A percentile compares a stretch with the other conserved stretches of the same genome.
Conservation (phyloP, 2,797 vertebrate genomes). For the Poeciliopsis infans region DNA sequence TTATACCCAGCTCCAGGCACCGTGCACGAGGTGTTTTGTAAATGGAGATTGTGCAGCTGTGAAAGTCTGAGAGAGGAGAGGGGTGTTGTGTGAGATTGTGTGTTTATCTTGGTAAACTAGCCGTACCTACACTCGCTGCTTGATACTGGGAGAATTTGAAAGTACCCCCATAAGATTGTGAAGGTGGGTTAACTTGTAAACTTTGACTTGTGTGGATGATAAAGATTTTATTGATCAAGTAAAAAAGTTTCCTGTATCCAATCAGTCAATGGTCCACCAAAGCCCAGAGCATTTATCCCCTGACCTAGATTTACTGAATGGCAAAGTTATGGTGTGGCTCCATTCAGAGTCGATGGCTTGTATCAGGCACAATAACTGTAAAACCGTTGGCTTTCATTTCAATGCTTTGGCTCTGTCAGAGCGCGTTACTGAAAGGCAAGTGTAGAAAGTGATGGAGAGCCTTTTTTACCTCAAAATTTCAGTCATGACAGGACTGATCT, state of each 20-base stretch:
- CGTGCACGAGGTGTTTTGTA: constrained; percentile 56
- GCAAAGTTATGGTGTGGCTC: constrained; percentile 39
- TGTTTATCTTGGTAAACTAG: constrained; percentile 74
- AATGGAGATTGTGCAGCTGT: constrained; percentile 77
- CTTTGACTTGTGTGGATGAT: neutral
- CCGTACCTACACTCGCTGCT: constrained; percentile 66
- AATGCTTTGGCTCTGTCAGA: constrained; percentile 16
- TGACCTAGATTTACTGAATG: constrained; percentile 51
- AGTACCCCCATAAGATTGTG: constrained; percentile 42
- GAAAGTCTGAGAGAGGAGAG: constrained; percentile 64
- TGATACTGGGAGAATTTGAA: constrained; percentile 64
- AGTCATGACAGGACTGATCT: constrained; percentile 33
- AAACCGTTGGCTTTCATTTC: constrained; percentile 47
- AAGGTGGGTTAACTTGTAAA: neutral
- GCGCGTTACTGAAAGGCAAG: constrained; percentile 18
- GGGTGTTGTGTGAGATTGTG: constrained; percentile 61
- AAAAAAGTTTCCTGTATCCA: constrained; percentile 16
- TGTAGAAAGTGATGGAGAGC: constrained; percentile 23
- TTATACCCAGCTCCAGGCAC: constrained; percentile 66
- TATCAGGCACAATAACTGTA: constrained; percentile 40
- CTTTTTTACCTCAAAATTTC: constrained; percentile 16
- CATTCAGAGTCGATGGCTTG: constrained; percentile 44
- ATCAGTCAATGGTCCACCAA: constrained; percentile 19
- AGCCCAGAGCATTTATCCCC: constrained; percentile 21
- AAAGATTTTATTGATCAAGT: neutral